phyloP scores from a whole-genome alignment of 2,888 invertebrate genomes.

The Pegoplata infirma region DNA sequence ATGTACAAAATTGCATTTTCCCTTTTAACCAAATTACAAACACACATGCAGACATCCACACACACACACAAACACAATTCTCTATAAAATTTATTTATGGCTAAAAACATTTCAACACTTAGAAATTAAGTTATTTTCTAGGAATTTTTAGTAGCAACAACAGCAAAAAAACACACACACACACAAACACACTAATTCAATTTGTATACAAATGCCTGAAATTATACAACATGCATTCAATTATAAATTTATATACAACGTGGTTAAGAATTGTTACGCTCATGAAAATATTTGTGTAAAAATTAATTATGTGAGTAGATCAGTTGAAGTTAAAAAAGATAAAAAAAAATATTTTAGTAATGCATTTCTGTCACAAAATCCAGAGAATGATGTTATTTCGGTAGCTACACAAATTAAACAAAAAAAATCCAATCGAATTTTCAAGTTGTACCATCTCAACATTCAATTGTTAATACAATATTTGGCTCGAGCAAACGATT shows the following conservation, averaged over 20 bases:
- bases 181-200: background rate
- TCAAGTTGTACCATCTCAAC: too few relatives aligned
- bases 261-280: background rate
- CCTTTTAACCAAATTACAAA: conserved; percentile 17
- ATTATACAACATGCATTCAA: background rate
- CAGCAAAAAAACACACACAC: background rate
- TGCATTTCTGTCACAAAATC: too few relatives aligned
- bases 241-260: conserved; percentile 8
- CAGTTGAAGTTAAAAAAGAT: too few relatives aligned
- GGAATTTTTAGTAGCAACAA: conserved; percentile 15
- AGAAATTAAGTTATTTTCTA: conserved; percentile 36
- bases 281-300: background rate
- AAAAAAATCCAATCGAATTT: too few relatives aligned
- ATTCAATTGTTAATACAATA: too few relatives aligned
- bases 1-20: conserved; percentile 20
- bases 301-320: too few relatives aligned
- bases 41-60: background rate
- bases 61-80: background rate
- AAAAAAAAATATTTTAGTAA: too few relatives aligned
- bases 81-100: conserved; percentile 29
- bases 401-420: too few relatives aligned
- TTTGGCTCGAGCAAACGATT: too few relatives aligned
- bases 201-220: background rate
- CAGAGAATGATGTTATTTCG: too few relatives aligned
- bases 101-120: conserved; percentile 39